Evolutionary conservation across 2,888 invertebrate genomes (phyloP).

Genomic region (Noctua comes): DNA sequence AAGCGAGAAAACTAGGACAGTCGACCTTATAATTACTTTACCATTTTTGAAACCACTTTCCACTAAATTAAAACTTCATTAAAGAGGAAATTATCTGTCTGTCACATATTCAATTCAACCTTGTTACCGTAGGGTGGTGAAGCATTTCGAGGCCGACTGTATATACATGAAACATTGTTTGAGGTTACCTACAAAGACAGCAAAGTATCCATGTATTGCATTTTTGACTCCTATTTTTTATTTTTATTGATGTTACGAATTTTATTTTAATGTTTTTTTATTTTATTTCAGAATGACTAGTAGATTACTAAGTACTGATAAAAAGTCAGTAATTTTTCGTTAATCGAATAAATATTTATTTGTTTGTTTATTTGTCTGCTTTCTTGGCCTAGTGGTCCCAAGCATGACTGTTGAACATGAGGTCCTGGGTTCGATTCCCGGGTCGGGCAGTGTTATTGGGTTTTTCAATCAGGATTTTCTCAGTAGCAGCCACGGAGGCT

Average conservation of each 20-base stretch:
- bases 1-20: not conserved
- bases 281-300: not conserved
- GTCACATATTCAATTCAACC: not conserved
- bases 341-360: too few relatives aligned
- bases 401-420: too few relatives aligned
- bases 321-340: not conserved
- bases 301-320: not conserved
- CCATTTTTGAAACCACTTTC: not conserved
- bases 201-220: not conserved
- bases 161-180: not conserved
- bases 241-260: not conserved
- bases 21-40: not conserved
- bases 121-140: not conserved
- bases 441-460: too few relatives aligned
- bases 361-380: not conserved
- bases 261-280: not conserved
- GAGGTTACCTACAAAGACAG: not conserved
- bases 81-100: too few relatives aligned
- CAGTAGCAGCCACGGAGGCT: too few relatives aligned
- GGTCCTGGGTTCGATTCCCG: too few relatives aligned
- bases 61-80: not conserved
- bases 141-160: not conserved
- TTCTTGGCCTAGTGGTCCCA: too few relatives aligned
- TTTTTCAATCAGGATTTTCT: too few relatives aligned
- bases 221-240: not conserved